phyloP scores from a whole-genome alignment of 2,888 invertebrate genomes.

The Pachydiplax longipennis region DNA sequence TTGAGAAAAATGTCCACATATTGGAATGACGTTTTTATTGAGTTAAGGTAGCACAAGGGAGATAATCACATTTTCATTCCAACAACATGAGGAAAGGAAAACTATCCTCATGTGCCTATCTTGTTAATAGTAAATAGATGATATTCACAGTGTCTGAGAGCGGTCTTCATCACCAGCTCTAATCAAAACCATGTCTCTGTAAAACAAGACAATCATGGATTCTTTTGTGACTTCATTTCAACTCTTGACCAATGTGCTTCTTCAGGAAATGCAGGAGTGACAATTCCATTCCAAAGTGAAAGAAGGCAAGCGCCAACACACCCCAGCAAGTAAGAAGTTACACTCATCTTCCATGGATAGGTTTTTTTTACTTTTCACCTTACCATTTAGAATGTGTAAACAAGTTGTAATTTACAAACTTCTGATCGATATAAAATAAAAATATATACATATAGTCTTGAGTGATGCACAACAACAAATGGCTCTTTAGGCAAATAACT shows the following conservation, averaged over 20 bases:
- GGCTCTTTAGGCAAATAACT: slow-evolving; percentile 19
- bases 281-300: neutral
- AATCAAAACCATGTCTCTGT: neutral
- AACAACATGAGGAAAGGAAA: neutral
- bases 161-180: neutral
- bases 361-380: slow-evolving; percentile 15
- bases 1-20: neutral
- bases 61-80: slow-evolving; percentile 10
- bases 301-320: neutral
- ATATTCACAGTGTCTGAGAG: neutral
- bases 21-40: neutral
- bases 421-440: slow-evolving; percentile 25
- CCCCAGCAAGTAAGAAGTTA: neutral
- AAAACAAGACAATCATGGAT: neutral
- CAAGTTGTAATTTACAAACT: slow-evolving; percentile 39
- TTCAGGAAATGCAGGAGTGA: slow-evolving; percentile 20
- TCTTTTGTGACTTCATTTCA: neutral
- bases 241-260: neutral
- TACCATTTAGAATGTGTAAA: slow-evolving; percentile 30
- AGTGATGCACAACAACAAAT: slow-evolving; percentile 35
- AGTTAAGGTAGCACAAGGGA: neutral
- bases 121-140: neutral
- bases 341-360: neutral
- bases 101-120: slow-evolving; percentile 1
- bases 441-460: slow-evolving; percentile 23